Percentiles rank a stretch among this genome's conserved stretches.
phyloP scores from a whole-genome alignment of 1,140 invertebrate genomes.

The Rhysida immarginata region DNA sequence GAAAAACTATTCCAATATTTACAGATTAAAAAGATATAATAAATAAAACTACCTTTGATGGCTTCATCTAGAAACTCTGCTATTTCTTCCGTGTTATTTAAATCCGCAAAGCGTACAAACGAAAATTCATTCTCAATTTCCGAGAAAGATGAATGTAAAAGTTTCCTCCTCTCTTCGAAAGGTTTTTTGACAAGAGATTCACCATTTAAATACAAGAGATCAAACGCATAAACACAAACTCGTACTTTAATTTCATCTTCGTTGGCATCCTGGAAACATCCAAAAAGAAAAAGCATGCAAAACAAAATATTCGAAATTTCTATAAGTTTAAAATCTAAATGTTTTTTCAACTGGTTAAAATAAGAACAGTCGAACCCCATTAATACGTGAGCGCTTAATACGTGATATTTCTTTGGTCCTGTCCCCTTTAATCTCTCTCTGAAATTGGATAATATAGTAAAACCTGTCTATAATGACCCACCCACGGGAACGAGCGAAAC shows the following conservation, averaged over 20 bases:
- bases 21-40: too few species aligned
- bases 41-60: slow-evolving; percentile 65
- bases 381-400: too few species aligned
- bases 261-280: slow-evolving; percentile 54
- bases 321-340: too few species aligned
- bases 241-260: slow-evolving; percentile 86
- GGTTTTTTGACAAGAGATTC: slow-evolving; percentile 64
- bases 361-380: too few species aligned
- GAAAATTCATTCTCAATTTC: slow-evolving; percentile 68
- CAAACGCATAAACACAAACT: slow-evolving; percentile 96
- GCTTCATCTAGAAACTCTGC: slow-evolving; percentile 88
- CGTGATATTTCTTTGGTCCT: too few species aligned
- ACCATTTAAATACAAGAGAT: slow-evolving; percentile 89
- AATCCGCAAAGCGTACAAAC: slow-evolving; percentile 73
- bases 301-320: too few species aligned
- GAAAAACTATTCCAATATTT: too few species aligned
- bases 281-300: slow-evolving; percentile 6
- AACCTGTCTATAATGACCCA: too few species aligned
- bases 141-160: slow-evolving; percentile 57
- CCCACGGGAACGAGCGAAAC: too few species aligned
- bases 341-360: too few species aligned
- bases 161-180: slow-evolving; percentile 53
- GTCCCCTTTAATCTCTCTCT: too few species aligned
- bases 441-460: too few species aligned
- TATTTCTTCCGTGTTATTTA: slow-evolving; percentile 77